Evolutionary conservation across 1,140 invertebrate genomes (phyloP), one percentile per base, ranked within the genome.

Genomic region (Cryptotermes secundus): DNA sequence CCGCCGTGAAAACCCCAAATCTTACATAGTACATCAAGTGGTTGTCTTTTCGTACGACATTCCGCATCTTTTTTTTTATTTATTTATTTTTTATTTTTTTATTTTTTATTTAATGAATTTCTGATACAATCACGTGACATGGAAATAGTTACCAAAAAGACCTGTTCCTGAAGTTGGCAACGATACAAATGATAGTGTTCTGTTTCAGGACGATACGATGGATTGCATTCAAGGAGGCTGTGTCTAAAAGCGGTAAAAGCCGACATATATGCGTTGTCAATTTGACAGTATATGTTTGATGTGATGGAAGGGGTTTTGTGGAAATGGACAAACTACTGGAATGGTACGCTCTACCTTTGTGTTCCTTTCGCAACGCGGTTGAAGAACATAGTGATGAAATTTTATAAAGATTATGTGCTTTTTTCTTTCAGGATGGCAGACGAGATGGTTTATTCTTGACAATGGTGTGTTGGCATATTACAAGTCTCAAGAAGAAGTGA

Each of bases 381-480:
- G 7, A 72, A n/a, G 14, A 31, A 16, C 26, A 31, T 31, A 72
- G 31, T 72, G n/a, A 26, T 16, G 7, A 31, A n/a, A 72, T 72
- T n/a, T 31, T 2, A 14, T 31, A 7, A 72, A 72, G 9, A 6
- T 72, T 72, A 14, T 31, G 9, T 31, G 16, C 45, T 36, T 83
- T 82, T 84, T 88, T 86, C 82, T 88, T 90, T 19, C 88, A 96
- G 96, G 95, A 85, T 96, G 96, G 96, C 95, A 96, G 89, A 95
- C 95, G 34, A 91, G 96, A 88, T 96, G 95, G 95, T 96, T 96
- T 91, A 92, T 96, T 80, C 90, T 96, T 86, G 94, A 96, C 87
- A 93, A 96, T 91, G 95, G 95, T 53, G 92, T 96, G 81, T 88
- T 96, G 87, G 95, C 95, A 2, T 96, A 96, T 89, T 96, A 96